Base-by-base conservation (phyloP, 2,888 invertebrate species). In the Orthonychiurus folsomi region DNA sequence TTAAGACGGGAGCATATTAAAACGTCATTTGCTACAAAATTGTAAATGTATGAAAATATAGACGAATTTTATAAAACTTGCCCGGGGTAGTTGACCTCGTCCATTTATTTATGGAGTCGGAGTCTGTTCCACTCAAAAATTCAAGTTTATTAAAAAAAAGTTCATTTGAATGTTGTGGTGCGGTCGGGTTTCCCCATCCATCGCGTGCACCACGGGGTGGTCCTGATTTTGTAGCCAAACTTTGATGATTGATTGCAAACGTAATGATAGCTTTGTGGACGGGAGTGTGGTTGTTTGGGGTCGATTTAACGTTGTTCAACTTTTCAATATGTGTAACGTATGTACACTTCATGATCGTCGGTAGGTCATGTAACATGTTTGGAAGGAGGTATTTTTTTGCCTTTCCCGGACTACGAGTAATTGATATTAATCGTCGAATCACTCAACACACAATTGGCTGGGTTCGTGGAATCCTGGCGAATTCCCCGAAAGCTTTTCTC, bases 291-390 rank as follows among this genome's bases (percentile, higher is more conserved):
- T 9, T 15, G 37, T 9, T 9, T 15, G 5, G 15, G 37, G 5
- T 37, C 37, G 37, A 37, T 37, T 37, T 37, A 37, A 37, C 37
- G 37, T 37, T 37, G 37, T 37, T 37, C n/a, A n/a, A n/a, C n/a
- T n/a, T n/a, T n/a, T n/a, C n/a, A n/a, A n/a, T n/a, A n/a, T n/a
- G n/a, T n/a, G n/a, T n/a, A n/a, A n/a, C n/a, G n/a, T n/a, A n/a
- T n/a, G n/a, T n/a, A n/a, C n/a, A n/a, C n/a, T n/a, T n/a, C n/a
- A n/a, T n/a, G n/a, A n/a, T n/a, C n/a, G n/a, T n/a, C n/a, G n/a
- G n/a, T n/a, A n/a, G n/a, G n/a, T 37, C 37, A 37, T 9, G 15
- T 37, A 9, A 37, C 15, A 37, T 37, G 15, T 37, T 15, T 15
- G 9, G 15, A 37, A 37, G 15, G 37, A 37, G 37, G n/a, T n/a